phyloP scores from a whole-genome alignment of 2,797 vertebrate genomes.

The Syngnathus rostellatus region DNA sequence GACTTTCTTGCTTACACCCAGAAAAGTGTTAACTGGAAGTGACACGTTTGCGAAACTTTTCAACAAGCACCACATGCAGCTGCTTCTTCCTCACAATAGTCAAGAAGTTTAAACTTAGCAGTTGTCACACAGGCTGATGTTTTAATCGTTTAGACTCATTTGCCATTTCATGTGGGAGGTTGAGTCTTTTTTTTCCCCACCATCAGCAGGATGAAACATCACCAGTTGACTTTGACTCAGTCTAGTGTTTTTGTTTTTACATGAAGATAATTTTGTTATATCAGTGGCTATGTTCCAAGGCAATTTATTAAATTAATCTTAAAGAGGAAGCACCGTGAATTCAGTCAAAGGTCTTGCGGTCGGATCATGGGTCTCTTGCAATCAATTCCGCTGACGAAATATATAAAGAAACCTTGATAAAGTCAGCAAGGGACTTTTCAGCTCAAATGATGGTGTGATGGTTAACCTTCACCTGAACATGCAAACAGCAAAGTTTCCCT shows the following conservation, averaged over 20 bases:
- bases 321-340: neutral
- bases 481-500: too few species aligned
- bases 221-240: neutral
- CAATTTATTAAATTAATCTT: too few species aligned
- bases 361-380: neutral
- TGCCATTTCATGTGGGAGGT: neutral
- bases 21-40: neutral
- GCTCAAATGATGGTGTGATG: too few species aligned
- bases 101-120: neutral
- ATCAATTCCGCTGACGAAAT: constrained; percentile 3
- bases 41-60: neutral
- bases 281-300: neutral
- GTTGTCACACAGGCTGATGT: neutral
- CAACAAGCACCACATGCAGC: neutral
- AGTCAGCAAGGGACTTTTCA: neutral
- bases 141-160: neutral
- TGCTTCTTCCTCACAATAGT: neutral
- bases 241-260: neutral
- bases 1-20: neutral
- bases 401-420: neutral
- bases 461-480: too few species aligned
- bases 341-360: neutral
- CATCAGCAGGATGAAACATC: neutral
- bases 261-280: neutral
- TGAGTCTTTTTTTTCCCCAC: neutral